Conservation (phyloP, 2,113 vertebrate species). For the Piprites chloris region DNA sequence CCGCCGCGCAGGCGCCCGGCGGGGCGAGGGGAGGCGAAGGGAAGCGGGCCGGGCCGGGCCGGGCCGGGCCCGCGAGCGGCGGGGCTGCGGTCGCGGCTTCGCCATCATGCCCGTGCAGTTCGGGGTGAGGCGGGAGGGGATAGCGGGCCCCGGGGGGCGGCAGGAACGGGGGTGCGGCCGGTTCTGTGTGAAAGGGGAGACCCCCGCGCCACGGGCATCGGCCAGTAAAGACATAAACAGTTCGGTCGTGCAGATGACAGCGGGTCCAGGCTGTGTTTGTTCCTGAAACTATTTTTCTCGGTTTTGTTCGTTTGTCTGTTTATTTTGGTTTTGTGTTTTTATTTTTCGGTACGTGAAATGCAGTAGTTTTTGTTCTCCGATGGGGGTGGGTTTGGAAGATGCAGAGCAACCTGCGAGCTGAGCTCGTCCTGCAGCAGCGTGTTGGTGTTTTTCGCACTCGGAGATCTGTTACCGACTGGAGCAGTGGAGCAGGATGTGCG, state of each 20-base stretch:
- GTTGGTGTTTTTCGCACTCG: not conserved
- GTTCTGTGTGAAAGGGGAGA: not conserved
- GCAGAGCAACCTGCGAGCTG: not conserved
- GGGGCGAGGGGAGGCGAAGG: not conserved
- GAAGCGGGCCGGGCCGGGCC: not conserved
- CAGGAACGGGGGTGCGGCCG: not conserved
- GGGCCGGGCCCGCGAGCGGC: not conserved
- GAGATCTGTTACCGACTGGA: not conserved
- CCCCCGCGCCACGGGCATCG: too few species aligned
- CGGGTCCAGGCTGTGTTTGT: too few species aligned
- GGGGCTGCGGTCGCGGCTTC: not conserved
- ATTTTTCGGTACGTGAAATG: not conserved
- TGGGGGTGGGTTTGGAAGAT: not conserved
- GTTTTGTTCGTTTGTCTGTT: not conserved
- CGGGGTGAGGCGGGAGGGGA: not conserved
- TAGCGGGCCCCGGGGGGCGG: not conserved
- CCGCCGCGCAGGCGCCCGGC: conserved; percentile 47
- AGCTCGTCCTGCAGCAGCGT: not conserved
- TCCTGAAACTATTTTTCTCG: not conserved
- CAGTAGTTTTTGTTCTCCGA: not conserved
- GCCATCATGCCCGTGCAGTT: not conserved
- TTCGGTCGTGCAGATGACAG: not conserved
- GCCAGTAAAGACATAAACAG: too few species aligned
- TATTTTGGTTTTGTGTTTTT: not conserved
- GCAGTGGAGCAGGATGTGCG: rapidly evolving